Base-by-base conservation (phyloP, 2,113 vertebrate genomes). In the Menidia beryllina region DNA sequence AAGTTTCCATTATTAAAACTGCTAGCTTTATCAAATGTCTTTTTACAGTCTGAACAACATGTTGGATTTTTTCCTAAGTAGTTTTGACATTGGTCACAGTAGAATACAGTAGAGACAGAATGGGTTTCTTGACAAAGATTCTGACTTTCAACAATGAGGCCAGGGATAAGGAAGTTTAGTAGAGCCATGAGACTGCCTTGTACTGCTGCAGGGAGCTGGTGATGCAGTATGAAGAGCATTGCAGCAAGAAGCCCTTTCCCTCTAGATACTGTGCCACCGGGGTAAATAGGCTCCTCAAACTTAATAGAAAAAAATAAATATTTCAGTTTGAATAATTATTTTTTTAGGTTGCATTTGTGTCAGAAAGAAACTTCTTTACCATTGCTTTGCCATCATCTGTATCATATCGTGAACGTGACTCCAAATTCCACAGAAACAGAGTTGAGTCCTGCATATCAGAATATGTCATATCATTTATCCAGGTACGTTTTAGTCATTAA, bases 151-250 rank as follows among this genome's bases (percentile, higher is more conserved):
- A 5, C 8, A 10, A 3, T n/a, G 26, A 64, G 30, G 20, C 36
- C 39, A 14, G 59, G 67, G 13, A 62, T 36, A 7, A 77, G 59
- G 38, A 56, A 52, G 34, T 65, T 58, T n/a, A n/a, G n/a, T n/a
- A n/a, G n/a, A n/a, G n/a, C n/a, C n/a, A n/a, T n/a, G n/a, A n/a
- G n/a, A n/a, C n/a, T n/a, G n/a, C n/a, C n/a, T n/a, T n/a, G n/a
- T n/a, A n/a, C n/a, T n/a, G n/a, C n/a, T n/a, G n/a, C 21, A 58
- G 45, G 43, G 45, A 77, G 47, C 20, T 10, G 41, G 27, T 77
- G 67, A 34, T 53, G 74, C 52, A 77, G 14, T 26, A 48, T 36
- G 30, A 70, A 70, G 36, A 77, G 36, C 9, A 64, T 51, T 14
- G 36, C 30, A 26, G 53, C 74, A 17, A 77, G 19, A 4, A 58